These are phyloP conservation scores for Spodoptera litura DNA, from an alignment of 1,140 invertebrate species.

Conservation along the genomic window DNA sequence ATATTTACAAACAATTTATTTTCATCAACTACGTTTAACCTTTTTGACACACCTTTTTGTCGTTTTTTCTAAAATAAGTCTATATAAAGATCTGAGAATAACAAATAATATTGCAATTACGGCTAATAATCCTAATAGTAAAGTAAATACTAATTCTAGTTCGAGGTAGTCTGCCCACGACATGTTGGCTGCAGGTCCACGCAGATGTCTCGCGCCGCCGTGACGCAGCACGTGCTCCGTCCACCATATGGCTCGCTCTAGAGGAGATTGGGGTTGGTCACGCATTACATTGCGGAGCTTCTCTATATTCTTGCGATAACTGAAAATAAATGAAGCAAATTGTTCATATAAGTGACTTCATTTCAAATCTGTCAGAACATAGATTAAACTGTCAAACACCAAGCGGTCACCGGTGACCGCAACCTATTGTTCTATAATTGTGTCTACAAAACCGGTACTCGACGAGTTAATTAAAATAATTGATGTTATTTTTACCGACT, in stretches of 20 bases:
- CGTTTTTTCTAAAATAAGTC: not conserved
- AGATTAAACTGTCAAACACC: no score
- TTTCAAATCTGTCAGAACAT: no score
- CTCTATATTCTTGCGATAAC: conserved; percentile 5
- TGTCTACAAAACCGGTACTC: no score
- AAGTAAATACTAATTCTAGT: conserved; percentile 54
- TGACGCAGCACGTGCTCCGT: conserved; percentile 86
- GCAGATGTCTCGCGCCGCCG: conserved; percentile 78
- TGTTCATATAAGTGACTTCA: no score
- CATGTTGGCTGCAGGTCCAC: conserved; percentile 63
- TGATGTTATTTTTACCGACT: no score
- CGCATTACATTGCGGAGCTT: conserved; percentile 52
- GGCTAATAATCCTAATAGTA: conserved; percentile 45
- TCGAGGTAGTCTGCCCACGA: conserved; percentile 62
- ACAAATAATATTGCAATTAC: conserved; percentile 1
- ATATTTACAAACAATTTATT: not conserved
- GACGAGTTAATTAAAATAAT: no score
- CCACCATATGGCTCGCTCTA: conserved; percentile 86
- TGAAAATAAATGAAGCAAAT: not conserved
- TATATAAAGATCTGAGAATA: not conserved
- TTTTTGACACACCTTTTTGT: not conserved
- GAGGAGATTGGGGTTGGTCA: conserved; percentile 51
- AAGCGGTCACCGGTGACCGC: no score
- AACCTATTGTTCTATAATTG: no score
- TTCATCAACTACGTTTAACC: not conserved